Evolutionary conservation across 1,140 invertebrate genomes (phyloP), one percentile per base, ranked within the genome.

Genomic region (Contarinia nasturtii): DNA sequence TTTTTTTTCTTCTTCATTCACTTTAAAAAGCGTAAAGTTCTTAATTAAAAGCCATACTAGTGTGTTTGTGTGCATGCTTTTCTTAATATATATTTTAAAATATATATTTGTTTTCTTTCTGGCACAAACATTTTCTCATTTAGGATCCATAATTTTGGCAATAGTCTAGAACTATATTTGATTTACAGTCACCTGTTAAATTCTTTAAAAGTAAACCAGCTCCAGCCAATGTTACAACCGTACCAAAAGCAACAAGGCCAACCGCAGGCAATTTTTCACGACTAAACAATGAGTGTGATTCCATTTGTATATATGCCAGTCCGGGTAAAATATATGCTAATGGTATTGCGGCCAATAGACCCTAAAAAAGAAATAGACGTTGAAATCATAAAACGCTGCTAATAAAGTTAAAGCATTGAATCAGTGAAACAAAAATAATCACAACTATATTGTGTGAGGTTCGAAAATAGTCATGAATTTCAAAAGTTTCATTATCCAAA

Each of bases 301-400:
- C 79, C 51, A 90, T 69, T 57, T 76, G 77, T 49, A 90, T 70
- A 54, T 86, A 88, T 56, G 81, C 82, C 8, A 86, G 57, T 0
- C 83, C 80, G 10, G 87, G 87, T 36, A 92, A 66, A 49, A 91
- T 75, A 62, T 84, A 91, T 15, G 86, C 86, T 49, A 90, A 60
- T 7, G 86, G 86, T 47, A 87, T 81, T 8, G 86, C 87, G 7
- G 82, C 80, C 21, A 89, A 52, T 10, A 90, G 79, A 47, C 87
- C 87, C 82, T 86, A 57, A 33, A 57, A 56, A 49, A 48, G 44
- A 50, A 46, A 53, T 41, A 45, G 18, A 51, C 14, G 17, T 36
- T 36, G n/a, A 36, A 36, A 36, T 10, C n/a, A 10, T 36, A 12
- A 38, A 33, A 7, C 41, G 7, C 41, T n/a, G n/a, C n/a, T n/a